Evolutionary conservation across 23 tunicate genomes (phyloP).

Genomic region (Clavelina lepadiformis): DNA sequence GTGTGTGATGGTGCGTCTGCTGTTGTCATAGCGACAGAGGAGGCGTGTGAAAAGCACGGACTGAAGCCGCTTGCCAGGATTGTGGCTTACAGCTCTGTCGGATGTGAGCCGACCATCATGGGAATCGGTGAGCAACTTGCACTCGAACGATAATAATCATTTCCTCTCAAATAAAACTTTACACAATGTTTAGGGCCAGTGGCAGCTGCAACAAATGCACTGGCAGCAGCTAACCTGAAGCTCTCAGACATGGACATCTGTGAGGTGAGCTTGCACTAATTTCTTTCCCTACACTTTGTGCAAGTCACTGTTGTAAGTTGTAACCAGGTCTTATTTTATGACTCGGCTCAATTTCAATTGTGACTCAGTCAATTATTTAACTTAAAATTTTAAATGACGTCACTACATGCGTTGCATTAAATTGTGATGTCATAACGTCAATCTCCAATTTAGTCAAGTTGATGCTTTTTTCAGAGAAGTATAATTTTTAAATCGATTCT

Average conservation of each 20-base stretch:
- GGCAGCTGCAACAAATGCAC: constrained; percentile 63
- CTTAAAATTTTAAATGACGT: too few relatives aligned
- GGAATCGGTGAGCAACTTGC: constrained; percentile 58
- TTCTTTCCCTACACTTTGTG: neutral
- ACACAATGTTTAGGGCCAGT: constrained; percentile 92
- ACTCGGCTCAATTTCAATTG: too few relatives aligned
- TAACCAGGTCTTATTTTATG: too few relatives aligned
- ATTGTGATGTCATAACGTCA: too few relatives aligned
- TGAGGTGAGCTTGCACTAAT: constrained; percentile 40
- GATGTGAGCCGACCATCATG: constrained; percentile 91
- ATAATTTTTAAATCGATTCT: too few relatives aligned
- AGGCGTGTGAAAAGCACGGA: constrained; percentile 81
- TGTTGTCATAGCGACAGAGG: constrained; percentile 90
- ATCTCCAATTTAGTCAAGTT: too few relatives aligned
- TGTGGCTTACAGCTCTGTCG: constrained; percentile 83
- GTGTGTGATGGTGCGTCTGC: constrained; percentile 99
- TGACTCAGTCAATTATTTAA: too few relatives aligned
- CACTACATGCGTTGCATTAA: too few relatives aligned
- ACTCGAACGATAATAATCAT: too few relatives aligned
- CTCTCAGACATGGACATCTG: constrained; percentile 86
- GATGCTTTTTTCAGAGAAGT: too few relatives aligned
- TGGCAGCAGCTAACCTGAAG: constrained; percentile 45
- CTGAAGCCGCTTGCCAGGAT: constrained; percentile 76
- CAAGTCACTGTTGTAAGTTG: too few relatives aligned
- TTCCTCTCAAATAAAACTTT: neutral